A percentile compares a stretch with the other conserved stretches of the same genome.
Evolutionary conservation across 2,113 vertebrate genomes (phyloP).

Genomic region (Cheirogaleus medius): DNA sequence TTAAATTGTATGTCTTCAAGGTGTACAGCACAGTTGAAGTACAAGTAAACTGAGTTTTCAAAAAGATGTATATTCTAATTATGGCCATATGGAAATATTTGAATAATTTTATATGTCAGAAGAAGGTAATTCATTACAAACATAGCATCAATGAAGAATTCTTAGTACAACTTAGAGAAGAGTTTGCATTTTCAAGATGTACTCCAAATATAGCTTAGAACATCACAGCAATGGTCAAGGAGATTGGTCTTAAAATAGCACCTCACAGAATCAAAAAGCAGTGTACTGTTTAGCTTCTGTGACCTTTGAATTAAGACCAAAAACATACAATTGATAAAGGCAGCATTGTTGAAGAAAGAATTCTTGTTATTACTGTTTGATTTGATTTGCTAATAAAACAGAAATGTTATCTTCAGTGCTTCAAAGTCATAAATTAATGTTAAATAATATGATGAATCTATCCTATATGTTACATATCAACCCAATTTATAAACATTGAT

Average conservation of each 20-base stretch:
- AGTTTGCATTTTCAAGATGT: constrained; percentile 33
- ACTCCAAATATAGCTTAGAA: constrained; percentile 25
- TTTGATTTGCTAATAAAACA: constrained; percentile 19
- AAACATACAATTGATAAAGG: constrained; percentile 41
- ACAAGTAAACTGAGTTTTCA: not conserved
- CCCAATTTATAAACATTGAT: not conserved
- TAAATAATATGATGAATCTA: not conserved
- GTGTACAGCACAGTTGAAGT: not conserved
- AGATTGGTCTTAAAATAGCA: constrained; percentile 61
- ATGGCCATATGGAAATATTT: constrained; percentile 4
- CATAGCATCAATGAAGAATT: not conserved
- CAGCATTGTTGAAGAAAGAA: constrained; percentile 55
- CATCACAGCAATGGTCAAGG: not conserved
- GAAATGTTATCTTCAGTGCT: not conserved
- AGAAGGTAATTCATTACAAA: not conserved
- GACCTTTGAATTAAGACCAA: constrained; percentile 65
- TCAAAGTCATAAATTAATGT: not conserved
- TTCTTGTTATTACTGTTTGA: constrained; percentile 12
- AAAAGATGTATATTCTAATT: not conserved
- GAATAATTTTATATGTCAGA: constrained; percentile 26
- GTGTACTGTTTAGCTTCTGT: constrained; percentile 33
- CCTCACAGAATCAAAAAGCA: constrained; percentile 73
- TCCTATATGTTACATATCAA: not conserved
- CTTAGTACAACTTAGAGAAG: constrained; percentile 10
- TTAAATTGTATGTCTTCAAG: not conserved